These are phyloP conservation scores for Dicrurus megarhynchus DNA, from an alignment of 2,113 vertebrate genomes.

Conservation along the genomic window DNA sequence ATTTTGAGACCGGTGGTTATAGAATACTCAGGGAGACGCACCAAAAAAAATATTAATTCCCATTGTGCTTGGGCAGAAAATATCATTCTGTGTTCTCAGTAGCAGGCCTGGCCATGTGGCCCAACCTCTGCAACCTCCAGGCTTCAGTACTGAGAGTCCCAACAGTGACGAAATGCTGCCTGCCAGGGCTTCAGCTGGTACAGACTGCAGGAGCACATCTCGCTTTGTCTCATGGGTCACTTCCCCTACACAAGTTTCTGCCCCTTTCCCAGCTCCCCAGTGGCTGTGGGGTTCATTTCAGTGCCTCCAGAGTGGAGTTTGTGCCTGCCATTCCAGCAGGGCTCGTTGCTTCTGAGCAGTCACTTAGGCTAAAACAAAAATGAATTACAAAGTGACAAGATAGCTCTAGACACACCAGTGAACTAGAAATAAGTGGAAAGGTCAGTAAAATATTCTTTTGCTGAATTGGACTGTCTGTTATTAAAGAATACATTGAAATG, in stretches of 20 bases:
- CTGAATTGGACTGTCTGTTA: background rate
- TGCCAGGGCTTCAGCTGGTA: background rate
- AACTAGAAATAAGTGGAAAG: slow-evolving; percentile 51
- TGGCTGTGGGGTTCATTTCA: background rate
- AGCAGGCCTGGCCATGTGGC: background rate
- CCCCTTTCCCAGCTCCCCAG: background rate
- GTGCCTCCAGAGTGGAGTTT: background rate
- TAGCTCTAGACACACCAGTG: slow-evolving; percentile 34
- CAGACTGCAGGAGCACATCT: background rate
- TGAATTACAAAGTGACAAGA: slow-evolving; percentile 41
- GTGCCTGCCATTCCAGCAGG: background rate
- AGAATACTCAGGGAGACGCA: background rate
- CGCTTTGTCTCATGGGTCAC: background rate
- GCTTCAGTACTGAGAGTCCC: background rate
- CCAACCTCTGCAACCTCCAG: background rate
- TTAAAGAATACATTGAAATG: background rate
- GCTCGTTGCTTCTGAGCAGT: background rate
- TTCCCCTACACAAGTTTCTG: slow-evolving; percentile 5
- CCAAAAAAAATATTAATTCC: background rate
- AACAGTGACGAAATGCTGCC: background rate
- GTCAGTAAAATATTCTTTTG: slow-evolving; percentile 22
- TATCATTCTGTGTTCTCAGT: background rate
- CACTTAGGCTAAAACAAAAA: slow-evolving; percentile 28
- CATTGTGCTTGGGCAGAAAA: background rate
- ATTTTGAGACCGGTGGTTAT: background rate